Base-by-base conservation (phyloP, 2,113 vertebrate species). In the Brevimyrus niger region DNA sequence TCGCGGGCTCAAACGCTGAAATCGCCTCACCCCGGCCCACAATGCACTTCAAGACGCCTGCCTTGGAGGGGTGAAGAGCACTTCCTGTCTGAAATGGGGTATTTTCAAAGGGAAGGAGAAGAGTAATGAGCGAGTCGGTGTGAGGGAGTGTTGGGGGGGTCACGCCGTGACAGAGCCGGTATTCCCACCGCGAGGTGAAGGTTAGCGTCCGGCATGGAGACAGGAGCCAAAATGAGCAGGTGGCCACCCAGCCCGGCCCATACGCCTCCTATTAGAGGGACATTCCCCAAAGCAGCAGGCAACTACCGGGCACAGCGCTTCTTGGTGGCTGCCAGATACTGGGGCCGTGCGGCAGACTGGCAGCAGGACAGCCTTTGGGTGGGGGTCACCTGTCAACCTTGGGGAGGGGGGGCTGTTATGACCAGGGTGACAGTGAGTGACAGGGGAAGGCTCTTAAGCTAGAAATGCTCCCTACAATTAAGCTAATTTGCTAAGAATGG, bases 221-320 rank as follows among this genome's bases (percentile, higher is more conserved):
- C 23, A 19, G 76, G 35, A 48, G 11, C 80, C 76, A 47, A 48
- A 5, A 7, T 8, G 80, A 61, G 53, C 88, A 89, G 88, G 88
- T 89, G 88, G 38, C 48, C 8, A 10, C 84, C 35, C 88, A 89
- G 88, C 82, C 82, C 55, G 3, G 88, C n/a, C 88, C 88, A 85
- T 85, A 89, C 42, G 80, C 23, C 76, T 89, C 50, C 76, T 47
- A 84, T 58, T 44, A 85, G 50, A 46, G 76, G 88, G 88, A 89
- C 50, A 58, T 89, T 85, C 51, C 80, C 53, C 21, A 38, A 13
- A 51, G 27, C 53, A 44, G 53, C 55, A 44, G 31, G 55, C 87
- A 9, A 2, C 42, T 31, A 17, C 47, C 4, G 1, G 82, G 19
- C 82, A n/a, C 21, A 19, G 80, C 2, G 21, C 42, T 10, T 84